A percentile compares a stretch with the other conserved stretches of the same genome.
phyloP scores from a whole-genome alignment of 64 coral and sea anemone species.

The Actinia equina region DNA sequence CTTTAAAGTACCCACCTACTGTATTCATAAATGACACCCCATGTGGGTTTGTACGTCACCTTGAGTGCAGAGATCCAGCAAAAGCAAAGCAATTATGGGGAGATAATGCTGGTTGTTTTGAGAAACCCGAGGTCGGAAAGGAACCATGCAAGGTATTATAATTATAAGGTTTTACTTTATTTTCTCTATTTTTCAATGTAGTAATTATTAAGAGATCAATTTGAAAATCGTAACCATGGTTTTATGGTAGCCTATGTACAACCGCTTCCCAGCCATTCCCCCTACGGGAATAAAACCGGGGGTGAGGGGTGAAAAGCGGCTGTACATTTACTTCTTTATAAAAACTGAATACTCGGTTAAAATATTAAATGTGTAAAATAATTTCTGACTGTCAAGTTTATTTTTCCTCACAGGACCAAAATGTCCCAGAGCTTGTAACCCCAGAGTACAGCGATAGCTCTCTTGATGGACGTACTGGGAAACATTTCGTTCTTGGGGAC shows the following conservation, averaged over 20 bases:
- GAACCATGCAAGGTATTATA: not conserved
- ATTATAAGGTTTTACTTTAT: too few relatives aligned
- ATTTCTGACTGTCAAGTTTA: not conserved
- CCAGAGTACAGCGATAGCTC: not conserved
- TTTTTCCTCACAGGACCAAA: not conserved
- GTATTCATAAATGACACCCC: not conserved
- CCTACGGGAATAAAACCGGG: too few relatives aligned
- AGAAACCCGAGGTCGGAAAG: not conserved
- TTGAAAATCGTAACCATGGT: too few relatives aligned
- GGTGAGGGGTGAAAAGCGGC: too few relatives aligned
- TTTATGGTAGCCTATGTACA: too few relatives aligned
- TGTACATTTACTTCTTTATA: too few relatives aligned
- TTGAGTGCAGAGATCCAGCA: not conserved
- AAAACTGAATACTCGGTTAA: too few relatives aligned
- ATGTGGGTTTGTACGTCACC: constrained; percentile 16
- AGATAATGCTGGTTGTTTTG: constrained; percentile 10
- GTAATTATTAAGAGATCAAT: too few relatives aligned
- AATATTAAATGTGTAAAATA: not conserved
- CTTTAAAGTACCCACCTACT: not conserved
- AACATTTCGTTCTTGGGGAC: constrained; percentile 16
- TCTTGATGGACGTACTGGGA: too few relatives aligned
- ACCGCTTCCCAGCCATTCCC: too few relatives aligned
- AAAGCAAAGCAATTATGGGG: not conserved
- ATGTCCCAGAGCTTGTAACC: not conserved
- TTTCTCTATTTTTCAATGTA: too few relatives aligned